Evolutionary conservation across 2,113 vertebrate species (phyloP).

Genomic region (Theropithecus gelada): DNA sequence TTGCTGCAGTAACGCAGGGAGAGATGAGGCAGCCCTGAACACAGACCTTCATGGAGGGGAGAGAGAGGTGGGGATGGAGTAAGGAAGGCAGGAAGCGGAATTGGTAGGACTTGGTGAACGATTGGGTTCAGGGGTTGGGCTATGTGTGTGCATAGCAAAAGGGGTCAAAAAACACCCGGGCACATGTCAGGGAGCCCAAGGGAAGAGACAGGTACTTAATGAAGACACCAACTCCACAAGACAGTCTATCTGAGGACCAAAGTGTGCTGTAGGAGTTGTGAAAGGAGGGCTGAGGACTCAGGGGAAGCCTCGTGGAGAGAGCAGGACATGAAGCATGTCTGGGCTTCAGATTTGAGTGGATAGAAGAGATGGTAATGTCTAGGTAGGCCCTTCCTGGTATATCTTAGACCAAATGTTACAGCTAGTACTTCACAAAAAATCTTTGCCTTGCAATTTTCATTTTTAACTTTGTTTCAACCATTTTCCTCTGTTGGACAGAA

Average conservation of each 20-base stretch:
- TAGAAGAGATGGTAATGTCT: background rate
- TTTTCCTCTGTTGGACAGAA: background rate
- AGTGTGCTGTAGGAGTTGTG: rapidly evolving
- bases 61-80: background rate
- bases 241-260: background rate
- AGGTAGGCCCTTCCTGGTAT: background rate
- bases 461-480: background rate
- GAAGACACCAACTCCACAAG: background rate
- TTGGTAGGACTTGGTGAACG: background rate
- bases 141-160: background rate
- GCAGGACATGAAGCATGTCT: background rate
- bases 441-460: background rate
- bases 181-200: background rate
- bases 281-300: background rate
- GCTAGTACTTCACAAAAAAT: background rate
- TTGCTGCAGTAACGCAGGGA: background rate
- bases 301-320: background rate
- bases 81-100: background rate
- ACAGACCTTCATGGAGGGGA: background rate
- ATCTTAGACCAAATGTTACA: background rate
- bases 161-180: background rate
- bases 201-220: background rate
- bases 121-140: background rate
- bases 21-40: background rate
- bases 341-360: background rate